Base-by-base conservation (phyloP, 2,888 invertebrate genomes). In the Pteria penguin region DNA sequence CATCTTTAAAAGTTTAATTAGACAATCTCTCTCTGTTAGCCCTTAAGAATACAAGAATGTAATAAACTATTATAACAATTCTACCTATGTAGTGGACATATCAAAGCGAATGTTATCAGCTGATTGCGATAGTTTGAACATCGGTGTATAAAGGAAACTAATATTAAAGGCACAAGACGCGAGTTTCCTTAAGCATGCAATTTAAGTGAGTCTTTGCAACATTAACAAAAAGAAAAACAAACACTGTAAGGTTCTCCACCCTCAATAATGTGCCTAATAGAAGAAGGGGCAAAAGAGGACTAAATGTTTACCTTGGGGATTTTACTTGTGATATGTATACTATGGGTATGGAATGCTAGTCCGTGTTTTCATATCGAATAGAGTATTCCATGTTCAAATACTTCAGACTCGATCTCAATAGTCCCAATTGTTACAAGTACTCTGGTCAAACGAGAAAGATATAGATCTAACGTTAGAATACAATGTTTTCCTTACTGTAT, bases 1-100 rank as follows among this genome's bases (percentile, higher is more conserved):
- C 65, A 65, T 65, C 33, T 65, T 65, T 65, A 65, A 65, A 32
- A 65, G 33, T 45, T 45, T 36, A 36, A 65, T 65, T 65, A 65
- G 36, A 65, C 65, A 22, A 31, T 24, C 33, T 65, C 36, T 8
- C 22, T 36, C 45, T 18, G 11, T 32, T 36, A 36, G 33, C 27
- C 36, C 65, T 65, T 36, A 26, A 65, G 65, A 65, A 32, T 36
- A 22, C 22, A 65, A 65, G 65, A 65, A 65, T 65, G 65, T 45
- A 22, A 45, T 31, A 36, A 65, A 65, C 33, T 65, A 65, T 65
- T 36, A 65, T 27, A 65, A 32, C 27, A 65, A 65, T 45, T 45
- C 45, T 45, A 45, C 18, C 45, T 45, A 45, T 45, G 45, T 45
- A 14, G 18, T 45, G 45, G n/a, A 45, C 18, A 45, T 45, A 45